Conservation (phyloP, 30 jellyfish, hydroid and myxozoan species). For the Mastigias papua region DNA sequence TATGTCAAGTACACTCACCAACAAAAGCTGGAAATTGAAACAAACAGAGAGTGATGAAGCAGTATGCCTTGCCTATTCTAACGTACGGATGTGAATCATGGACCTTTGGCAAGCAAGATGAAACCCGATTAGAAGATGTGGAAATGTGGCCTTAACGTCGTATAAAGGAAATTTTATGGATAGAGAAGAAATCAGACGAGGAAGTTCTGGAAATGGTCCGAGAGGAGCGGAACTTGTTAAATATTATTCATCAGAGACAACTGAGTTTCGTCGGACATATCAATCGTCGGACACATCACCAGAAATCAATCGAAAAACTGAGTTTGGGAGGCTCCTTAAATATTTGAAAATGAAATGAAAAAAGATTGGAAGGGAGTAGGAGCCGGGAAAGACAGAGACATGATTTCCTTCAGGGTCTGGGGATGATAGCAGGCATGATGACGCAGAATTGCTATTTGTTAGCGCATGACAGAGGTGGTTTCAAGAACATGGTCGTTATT, state of each 20-base stretch:
- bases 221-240: neutral
- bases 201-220: constrained; percentile 2
- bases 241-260: neutral
- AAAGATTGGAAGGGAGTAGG: neutral
- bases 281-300: too few species aligned
- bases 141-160: neutral
- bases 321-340: neutral
- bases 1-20: neutral
- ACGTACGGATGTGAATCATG: neutral
- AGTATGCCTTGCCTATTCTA: neutral
- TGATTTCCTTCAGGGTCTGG: neutral
- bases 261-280: neutral
- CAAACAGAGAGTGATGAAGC: neutral
- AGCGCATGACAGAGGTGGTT: neutral
- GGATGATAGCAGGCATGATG: neutral
- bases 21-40: neutral
- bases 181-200: neutral
- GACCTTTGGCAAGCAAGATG: neutral
- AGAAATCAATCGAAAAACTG: neutral
- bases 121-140: neutral
- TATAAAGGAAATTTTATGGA: neutral
- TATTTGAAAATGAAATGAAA: too few species aligned
- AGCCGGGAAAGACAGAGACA: neutral
- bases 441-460: neutral
- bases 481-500: too few species aligned